phyloP scores from a whole-genome alignment of 2,113 vertebrate species.

The Catharus fuscescens region DNA sequence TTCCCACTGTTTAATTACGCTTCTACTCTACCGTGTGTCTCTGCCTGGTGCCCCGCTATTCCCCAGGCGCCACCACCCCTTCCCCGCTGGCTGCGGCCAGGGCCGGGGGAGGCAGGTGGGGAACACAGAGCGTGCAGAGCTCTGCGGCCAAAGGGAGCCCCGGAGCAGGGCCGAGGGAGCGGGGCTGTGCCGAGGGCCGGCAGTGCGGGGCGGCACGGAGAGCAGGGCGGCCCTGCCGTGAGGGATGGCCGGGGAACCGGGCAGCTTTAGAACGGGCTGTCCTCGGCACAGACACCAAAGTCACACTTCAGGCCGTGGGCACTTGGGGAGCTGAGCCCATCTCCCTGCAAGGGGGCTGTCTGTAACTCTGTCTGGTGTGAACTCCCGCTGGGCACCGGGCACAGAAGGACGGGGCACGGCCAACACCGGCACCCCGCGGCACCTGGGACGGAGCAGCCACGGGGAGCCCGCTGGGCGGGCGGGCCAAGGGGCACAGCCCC shows the following conservation, averaged over 20 bases:
- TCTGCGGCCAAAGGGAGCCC: rapidly evolving
- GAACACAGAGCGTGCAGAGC: not conserved
- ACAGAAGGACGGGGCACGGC: not conserved
- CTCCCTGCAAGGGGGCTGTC: not conserved
- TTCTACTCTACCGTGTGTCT: not conserved
- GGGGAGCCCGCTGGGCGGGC: no score
- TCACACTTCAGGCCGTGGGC: not conserved
- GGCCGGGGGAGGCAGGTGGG: not conserved
- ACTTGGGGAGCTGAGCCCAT: not conserved
- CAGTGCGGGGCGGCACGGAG: rapidly evolving
- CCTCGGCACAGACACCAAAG: not conserved
- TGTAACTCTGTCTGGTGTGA: no score
- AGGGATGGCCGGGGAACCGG: rapidly evolving
- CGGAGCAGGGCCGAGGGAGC: not conserved
- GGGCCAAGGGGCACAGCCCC: not conserved
- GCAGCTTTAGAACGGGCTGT: rapidly evolving
- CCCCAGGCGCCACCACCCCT: not conserved
- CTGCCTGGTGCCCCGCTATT: not conserved
- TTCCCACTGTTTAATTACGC: constrained; percentile 26
- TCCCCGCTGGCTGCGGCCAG: not conserved
- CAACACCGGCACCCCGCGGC: not conserved
- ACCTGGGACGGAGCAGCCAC: rapidly evolving
- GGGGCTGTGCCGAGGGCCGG: not conserved
- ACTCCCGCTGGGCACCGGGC: not conserved
- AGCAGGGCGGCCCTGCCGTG: not conserved